Percentiles rank a stretch among this genome's conserved stretches.
Evolutionary conservation across 2,113 vertebrate genomes (phyloP).

Genomic region (Procapra przewalskii): DNA sequence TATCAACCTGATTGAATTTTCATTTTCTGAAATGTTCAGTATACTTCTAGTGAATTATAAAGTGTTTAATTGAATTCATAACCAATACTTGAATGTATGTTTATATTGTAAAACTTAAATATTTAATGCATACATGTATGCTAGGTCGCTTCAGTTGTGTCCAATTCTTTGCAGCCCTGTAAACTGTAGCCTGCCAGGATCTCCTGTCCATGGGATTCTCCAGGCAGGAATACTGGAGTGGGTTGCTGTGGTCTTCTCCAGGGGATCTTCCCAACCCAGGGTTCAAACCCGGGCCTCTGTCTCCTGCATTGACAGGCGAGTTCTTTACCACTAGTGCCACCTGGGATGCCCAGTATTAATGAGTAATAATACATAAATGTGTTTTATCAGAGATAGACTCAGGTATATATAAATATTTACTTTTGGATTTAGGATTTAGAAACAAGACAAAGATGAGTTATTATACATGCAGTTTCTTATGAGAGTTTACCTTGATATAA

Average conservation of each 20-base stretch:
- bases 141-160: not conserved
- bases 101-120: slow-evolving; percentile 11
- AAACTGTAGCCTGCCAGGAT: not conserved
- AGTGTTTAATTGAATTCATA: not conserved
- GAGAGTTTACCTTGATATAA: slow-evolving; percentile 31
- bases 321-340: not conserved
- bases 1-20: not conserved
- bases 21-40: slow-evolving; percentile 14
- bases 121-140: not conserved
- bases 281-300: not conserved
- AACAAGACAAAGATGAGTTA: slow-evolving; percentile 29
- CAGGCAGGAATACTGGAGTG: not conserved
- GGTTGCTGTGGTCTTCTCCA: not conserved
- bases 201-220: not conserved
- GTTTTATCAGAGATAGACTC: not conserved
- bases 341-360: not conserved
- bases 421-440: slow-evolving; percentile 21
- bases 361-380: not conserved
- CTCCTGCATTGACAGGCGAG: not conserved
- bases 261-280: not conserved
- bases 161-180: not conserved
- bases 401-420: not conserved
- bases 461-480: slow-evolving; percentile 16
- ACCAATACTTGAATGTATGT: not conserved
- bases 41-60: slow-evolving; percentile 15